A percentile compares a stretch with the other conserved stretches of the same genome.
Evolutionary conservation across 2,113 vertebrate species (phyloP).

Genomic region (Leptobrachium ailaonicum): DNA sequence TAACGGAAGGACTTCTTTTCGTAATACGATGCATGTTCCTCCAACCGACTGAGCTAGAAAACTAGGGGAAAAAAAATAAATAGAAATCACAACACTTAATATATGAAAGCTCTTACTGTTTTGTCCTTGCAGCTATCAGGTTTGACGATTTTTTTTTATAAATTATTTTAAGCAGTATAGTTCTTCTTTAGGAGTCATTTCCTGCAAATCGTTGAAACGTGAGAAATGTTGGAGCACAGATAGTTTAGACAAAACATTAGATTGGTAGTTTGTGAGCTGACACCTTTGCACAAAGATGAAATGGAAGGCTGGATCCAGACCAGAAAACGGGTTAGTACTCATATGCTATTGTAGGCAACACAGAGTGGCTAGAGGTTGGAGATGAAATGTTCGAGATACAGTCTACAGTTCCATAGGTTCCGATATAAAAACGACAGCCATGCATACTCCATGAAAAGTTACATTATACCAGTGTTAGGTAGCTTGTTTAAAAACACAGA

Average conservation of each 20-base stretch:
- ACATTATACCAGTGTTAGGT: neutral
- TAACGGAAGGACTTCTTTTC: neutral
- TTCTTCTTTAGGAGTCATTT: conserved; percentile 55
- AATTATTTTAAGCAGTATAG: conserved; percentile 51
- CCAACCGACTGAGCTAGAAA: neutral
- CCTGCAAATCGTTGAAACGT: conserved; percentile 56
- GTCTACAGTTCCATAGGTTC: neutral
- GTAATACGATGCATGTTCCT: neutral
- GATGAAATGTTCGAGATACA: neutral
- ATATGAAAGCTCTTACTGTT: conserved; percentile 53
- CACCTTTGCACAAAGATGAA: too few relatives aligned
- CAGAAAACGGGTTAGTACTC: neutral
- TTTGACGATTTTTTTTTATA: conserved; percentile 41
- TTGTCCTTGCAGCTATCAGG: conserved; percentile 51
- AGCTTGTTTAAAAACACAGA: neutral
- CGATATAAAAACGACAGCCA: neutral
- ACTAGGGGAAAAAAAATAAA: neutral
- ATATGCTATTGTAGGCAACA: neutral
- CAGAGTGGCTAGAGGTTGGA: neutral
- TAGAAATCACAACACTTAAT: conserved; percentile 40
- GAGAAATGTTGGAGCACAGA: conserved; percentile 43
- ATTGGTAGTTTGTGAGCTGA: neutral
- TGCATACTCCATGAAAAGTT: neutral
- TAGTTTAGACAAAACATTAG: conserved; percentile 16
- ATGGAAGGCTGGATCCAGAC: neutral